These are phyloP conservation scores for Tenthredo distinguenda DNA, from an alignment of 2,888 invertebrate species.

Conservation along the genomic window DNA sequence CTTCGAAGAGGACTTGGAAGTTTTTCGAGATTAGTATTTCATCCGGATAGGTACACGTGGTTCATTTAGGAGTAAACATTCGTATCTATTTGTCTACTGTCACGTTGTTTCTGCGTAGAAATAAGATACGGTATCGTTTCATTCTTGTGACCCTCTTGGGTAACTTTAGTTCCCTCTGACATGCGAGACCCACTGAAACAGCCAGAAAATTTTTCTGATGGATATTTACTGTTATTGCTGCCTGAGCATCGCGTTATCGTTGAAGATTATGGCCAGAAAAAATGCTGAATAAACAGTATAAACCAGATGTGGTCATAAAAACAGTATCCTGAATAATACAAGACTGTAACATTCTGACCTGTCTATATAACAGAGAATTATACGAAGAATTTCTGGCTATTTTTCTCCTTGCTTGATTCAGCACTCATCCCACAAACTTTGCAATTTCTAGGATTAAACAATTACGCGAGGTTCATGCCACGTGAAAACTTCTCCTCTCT, in stretches of 20 bases:
- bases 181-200: slow-evolving; percentile 25
- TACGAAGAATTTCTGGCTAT: neutral
- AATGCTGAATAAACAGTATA: slow-evolving; percentile 28
- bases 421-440: neutral
- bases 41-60: neutral
- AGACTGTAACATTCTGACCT: neutral
- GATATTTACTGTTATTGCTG: slow-evolving; percentile 39
- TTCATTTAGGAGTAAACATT: neutral
- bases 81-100: neutral
- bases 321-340: slow-evolving; percentile 25
- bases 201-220: slow-evolving; percentile 19
- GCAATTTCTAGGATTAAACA: slow-evolving; percentile 4
- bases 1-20: neutral
- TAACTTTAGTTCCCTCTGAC: slow-evolving; percentile 26
- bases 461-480: neutral
- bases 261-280: slow-evolving; percentile 22
- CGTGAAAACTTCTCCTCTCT: neutral
- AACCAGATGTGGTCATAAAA: slow-evolving; percentile 38
- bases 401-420: neutral
- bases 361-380: neutral
- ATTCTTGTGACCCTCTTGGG: slow-evolving; percentile 19
- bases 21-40: neutral
- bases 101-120: neutral
- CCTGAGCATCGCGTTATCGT: slow-evolving; percentile 34
- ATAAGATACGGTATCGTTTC: neutral